Conservation (phyloP, 2,797 vertebrate genomes). For the Sebastolobus alascanus region DNA sequence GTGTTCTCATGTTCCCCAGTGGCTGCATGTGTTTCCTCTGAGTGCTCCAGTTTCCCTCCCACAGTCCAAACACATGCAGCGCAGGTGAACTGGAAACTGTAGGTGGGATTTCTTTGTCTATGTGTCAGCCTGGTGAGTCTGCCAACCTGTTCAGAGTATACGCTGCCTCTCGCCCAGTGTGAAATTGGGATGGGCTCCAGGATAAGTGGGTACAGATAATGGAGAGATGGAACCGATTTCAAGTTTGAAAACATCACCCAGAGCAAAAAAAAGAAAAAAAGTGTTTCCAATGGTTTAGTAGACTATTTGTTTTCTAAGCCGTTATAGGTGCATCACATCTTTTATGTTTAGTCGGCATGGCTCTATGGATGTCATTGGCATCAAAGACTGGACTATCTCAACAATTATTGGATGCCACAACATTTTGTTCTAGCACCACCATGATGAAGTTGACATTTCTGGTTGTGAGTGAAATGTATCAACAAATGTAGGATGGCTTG, state of each 20-base stretch:
- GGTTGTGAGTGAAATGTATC: neutral
- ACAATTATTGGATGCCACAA: neutral
- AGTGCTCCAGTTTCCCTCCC: neutral
- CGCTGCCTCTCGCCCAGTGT: neutral
- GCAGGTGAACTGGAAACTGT: constrained; percentile 25
- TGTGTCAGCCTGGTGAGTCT: constrained; percentile 7
- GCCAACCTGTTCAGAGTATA: neutral
- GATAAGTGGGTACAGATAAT: neutral
- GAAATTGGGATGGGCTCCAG: neutral
- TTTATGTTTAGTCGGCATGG: neutral
- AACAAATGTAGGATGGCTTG: neutral
- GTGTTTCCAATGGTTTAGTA: neutral
- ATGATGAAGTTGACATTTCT: neutral
- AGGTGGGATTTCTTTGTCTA: constrained; percentile 24
- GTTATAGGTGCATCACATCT: neutral
- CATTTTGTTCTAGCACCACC: neutral
- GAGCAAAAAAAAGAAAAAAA: neutral
- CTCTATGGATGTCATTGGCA: neutral
- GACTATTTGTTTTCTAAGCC: neutral
- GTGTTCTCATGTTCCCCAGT: neutral
- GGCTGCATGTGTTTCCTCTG: neutral
- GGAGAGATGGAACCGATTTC: neutral
- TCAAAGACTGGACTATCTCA: neutral
- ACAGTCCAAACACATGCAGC: neutral
- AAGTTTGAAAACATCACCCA: constrained; percentile 3